phyloP scores from a whole-genome alignment of 2,888 invertebrate species.

The Acrobasis repandana region DNA sequence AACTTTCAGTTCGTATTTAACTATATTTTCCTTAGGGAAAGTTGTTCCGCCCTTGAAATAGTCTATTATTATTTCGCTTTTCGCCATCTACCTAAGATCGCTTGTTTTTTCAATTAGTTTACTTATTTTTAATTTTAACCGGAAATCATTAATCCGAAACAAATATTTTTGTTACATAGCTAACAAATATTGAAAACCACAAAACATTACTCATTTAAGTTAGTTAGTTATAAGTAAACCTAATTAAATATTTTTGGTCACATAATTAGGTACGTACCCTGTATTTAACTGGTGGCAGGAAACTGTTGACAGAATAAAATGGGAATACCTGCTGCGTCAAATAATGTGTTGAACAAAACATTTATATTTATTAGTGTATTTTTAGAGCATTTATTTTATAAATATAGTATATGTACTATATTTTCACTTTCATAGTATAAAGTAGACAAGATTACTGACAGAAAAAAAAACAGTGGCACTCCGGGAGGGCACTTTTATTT shows the following conservation, averaged over 20 bases:
- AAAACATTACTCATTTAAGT: background rate
- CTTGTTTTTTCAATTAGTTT: too few relatives aligned
- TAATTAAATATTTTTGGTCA: background rate
- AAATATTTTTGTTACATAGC: background rate
- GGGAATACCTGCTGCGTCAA: background rate
- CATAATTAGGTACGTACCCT: background rate
- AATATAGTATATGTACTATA: too few relatives aligned
- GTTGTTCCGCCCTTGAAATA: too few relatives aligned
- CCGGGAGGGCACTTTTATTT: too few relatives aligned
- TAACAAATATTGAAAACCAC: background rate
- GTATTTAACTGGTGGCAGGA: background rate
- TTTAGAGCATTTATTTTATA: background rate
- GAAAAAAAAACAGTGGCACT: too few relatives aligned
- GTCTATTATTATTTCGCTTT: too few relatives aligned
- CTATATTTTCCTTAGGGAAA: too few relatives aligned
- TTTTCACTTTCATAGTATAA: too few relatives aligned
- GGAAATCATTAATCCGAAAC: background rate
- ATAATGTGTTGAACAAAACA: background rate
- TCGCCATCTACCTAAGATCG: too few relatives aligned
- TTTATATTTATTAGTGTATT: background rate
- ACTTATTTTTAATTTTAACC: too few relatives aligned
- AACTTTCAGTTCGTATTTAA: too few relatives aligned
- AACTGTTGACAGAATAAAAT: background rate
- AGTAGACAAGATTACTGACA: too few relatives aligned
- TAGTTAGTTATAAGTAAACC: background rate